Evolutionary conservation across 1,140 invertebrate genomes (phyloP), one percentile per base, ranked within the genome.

Genomic region (Bombus picipes): DNA sequence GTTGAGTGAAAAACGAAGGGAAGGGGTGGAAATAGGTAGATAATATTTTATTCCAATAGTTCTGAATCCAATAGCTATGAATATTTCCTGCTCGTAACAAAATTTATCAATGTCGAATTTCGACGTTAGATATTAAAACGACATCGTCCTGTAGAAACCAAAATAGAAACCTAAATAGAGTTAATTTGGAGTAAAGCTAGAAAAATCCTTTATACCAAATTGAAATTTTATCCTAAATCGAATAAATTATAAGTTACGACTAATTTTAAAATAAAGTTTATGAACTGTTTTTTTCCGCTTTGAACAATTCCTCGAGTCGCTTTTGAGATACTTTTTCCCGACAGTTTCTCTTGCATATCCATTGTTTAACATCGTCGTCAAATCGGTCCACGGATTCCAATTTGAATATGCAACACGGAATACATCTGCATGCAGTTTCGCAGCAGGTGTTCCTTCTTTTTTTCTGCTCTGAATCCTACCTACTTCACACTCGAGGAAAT

Each of bases 351-450:
- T 25, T 1, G 15, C 1, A 3, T 22, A 22, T 53, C 41, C 13
- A 62, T 62, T 62, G n/a, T 80, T 53, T 59, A 81, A 62, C 53
- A 18, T 34, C 57, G 70, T 37, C 47, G 37, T 43, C 37, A 57
- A 81, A 68, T 80, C 39, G 76, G 34, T 22, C 71, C 57, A 37
- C 13, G 41, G 57, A 68, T 83, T 66, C 72, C 5, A 59, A 37
- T 76, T 66, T 76, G 81, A 83, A 83, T 83, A 76, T 62, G 77
- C 80, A 80, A 72, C n/a, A 41, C 47, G 43, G 47, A 70, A 83
- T 57, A 43, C 66, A 70, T 84, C 82, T 84, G 82, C 43, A 84
- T 72, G 37, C 77, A 28, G 83, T 85, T 85, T 62, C 83, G 22
- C 77, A n/a, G 83, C 77, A 80, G 83, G 77, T 62, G 77, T 80